Evolutionary conservation across 2,888 invertebrate genomes (phyloP).

Genomic region (Escarpia spicata): DNA sequence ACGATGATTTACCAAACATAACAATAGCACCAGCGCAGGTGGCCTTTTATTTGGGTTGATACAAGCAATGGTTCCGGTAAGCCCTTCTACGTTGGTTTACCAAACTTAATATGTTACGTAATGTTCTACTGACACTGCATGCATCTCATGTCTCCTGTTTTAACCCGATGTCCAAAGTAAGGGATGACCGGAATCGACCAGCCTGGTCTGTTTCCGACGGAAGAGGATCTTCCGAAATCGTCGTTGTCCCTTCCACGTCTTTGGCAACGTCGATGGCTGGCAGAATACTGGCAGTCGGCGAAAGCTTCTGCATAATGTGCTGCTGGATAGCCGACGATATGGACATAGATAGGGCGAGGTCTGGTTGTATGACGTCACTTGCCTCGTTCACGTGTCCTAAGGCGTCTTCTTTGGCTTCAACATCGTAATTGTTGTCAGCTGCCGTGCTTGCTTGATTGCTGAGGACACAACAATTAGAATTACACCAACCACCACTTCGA

Average conservation of each 20-base stretch:
- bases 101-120: background rate
- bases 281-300: background rate
- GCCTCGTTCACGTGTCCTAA: background rate
- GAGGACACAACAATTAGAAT: background rate
- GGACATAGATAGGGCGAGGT: background rate
- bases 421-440: background rate
- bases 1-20: too few species aligned
- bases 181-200: background rate
- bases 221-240: background rate
- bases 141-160: background rate
- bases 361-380: background rate
- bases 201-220: background rate
- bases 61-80: too few species aligned
- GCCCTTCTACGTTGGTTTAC: too few species aligned
- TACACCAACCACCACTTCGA: background rate
- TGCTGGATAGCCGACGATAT: slow-evolving; percentile 1
- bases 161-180: slow-evolving; percentile 3
- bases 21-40: too few species aligned
- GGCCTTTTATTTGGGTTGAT: too few species aligned
- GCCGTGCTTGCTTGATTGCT: background rate
- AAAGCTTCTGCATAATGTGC: background rate
- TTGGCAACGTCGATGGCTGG: background rate
- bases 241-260: background rate
- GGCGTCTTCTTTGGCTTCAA: background rate
- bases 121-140: background rate